phyloP scores from a whole-genome alignment of 2,797 vertebrate genomes.

The Coccyzus lansbergi region DNA sequence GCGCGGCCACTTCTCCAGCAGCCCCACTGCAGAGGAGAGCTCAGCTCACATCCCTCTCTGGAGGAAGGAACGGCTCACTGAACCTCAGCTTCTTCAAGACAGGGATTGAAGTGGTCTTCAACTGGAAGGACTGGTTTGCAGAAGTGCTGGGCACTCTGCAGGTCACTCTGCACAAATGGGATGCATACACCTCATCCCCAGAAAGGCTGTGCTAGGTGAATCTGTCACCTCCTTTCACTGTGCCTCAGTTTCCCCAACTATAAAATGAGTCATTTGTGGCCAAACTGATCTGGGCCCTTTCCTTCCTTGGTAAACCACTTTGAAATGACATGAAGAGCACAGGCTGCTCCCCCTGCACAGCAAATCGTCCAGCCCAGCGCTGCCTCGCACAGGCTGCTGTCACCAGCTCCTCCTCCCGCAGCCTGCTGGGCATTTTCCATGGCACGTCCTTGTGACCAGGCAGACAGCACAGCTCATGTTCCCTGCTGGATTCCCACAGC shows the following conservation, averaged over 20 bases:
- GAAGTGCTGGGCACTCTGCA: neutral
- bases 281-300: neutral
- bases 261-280: neutral
- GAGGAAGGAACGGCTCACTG: neutral
- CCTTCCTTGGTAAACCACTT: neutral
- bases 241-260: neutral
- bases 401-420: neutral
- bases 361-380: neutral
- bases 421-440: neutral
- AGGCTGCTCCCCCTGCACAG: neutral
- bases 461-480: neutral
- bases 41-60: neutral
- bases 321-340: neutral
- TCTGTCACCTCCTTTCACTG: neutral
- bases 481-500: neutral
- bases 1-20: fast-evolving
- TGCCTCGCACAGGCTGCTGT: neutral
- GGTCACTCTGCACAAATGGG: neutral
- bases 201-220: neutral
- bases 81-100: neutral
- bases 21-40: neutral
- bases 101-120: neutral
- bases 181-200: neutral
- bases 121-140: neutral
- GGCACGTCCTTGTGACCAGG: neutral